These are phyloP conservation scores for Sesamia inferens DNA, from an alignment of 2,888 invertebrate species.

Conservation along the genomic window DNA sequence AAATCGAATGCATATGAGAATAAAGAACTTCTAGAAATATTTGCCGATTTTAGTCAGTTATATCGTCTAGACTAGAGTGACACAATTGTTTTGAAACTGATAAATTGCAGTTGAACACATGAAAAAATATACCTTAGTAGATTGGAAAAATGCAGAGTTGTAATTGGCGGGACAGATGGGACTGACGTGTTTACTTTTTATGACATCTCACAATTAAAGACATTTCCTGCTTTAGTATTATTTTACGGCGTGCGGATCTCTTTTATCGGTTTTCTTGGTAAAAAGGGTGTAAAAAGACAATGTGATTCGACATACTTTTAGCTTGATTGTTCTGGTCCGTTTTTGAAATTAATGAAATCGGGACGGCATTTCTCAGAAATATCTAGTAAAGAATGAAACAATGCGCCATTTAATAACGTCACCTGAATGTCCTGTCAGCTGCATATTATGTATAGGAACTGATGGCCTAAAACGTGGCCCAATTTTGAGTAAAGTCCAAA, in stretches of 20 bases:
- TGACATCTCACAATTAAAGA: neutral
- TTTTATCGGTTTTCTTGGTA: neutral
- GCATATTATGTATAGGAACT: too few species aligned
- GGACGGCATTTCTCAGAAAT: neutral
- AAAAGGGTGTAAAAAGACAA: neutral
- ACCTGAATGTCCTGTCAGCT: too few species aligned
- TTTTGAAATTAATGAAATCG: neutral
- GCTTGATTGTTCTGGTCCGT: neutral
- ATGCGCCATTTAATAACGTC: too few species aligned
- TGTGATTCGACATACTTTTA: neutral
- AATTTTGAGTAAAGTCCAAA: too few species aligned
- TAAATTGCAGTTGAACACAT: slow-evolving; percentile 21
- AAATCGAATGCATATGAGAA: slow-evolving; percentile 23
- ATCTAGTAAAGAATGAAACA: neutral
- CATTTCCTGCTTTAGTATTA: neutral
- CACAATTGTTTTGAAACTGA: slow-evolving; percentile 24
- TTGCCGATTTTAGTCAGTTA: slow-evolving; percentile 18
- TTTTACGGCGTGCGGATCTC: neutral
- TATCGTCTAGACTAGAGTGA: slow-evolving; percentile 48
- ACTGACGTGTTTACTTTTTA: neutral
- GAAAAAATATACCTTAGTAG: neutral
- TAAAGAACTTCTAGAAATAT: slow-evolving; percentile 21
- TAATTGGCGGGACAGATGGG: neutral
- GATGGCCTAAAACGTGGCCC: too few species aligned
- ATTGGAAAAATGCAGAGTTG: slow-evolving; percentile 10